These are phyloP conservation scores for Dasyurus viverrinus DNA, from an alignment of 2,113 vertebrate species.

Conservation along the genomic window DNA sequence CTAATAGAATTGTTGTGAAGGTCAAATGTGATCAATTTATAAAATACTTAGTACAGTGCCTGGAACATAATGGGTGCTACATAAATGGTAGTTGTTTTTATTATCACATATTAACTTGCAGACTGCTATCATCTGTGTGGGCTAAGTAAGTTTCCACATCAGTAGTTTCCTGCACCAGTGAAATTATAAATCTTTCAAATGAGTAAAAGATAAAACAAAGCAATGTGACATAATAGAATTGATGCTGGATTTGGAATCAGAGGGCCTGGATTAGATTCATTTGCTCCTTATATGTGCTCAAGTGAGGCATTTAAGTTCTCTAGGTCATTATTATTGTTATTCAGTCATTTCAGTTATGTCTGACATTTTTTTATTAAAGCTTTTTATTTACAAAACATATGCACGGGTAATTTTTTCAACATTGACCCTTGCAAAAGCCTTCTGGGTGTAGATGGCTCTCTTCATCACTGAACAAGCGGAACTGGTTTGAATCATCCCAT, in stretches of 20 bases:
- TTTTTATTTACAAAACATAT: too few species aligned
- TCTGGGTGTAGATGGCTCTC: too few species aligned
- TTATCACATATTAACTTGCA: background rate
- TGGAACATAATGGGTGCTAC: background rate
- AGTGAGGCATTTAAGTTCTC: background rate
- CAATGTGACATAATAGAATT: background rate
- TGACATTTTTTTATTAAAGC: too few species aligned
- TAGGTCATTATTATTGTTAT: background rate
- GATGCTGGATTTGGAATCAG: background rate
- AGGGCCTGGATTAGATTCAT: background rate
- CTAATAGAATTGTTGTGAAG: background rate
- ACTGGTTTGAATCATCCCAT: too few species aligned
- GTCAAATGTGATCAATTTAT: background rate
- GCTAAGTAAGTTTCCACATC: background rate
- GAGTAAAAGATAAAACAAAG: background rate
- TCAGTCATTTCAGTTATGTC: background rate
- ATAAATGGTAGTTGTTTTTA: background rate
- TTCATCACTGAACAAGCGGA: too few species aligned
- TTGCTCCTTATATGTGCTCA: background rate
- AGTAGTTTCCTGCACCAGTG: background rate
- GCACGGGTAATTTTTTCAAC: too few species aligned
- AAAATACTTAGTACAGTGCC: background rate
- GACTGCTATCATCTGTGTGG: background rate
- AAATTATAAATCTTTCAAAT: background rate
- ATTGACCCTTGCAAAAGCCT: too few species aligned